Base-by-base conservation (phyloP, 2,888 invertebrate species). In the Apodemia duryi region DNA sequence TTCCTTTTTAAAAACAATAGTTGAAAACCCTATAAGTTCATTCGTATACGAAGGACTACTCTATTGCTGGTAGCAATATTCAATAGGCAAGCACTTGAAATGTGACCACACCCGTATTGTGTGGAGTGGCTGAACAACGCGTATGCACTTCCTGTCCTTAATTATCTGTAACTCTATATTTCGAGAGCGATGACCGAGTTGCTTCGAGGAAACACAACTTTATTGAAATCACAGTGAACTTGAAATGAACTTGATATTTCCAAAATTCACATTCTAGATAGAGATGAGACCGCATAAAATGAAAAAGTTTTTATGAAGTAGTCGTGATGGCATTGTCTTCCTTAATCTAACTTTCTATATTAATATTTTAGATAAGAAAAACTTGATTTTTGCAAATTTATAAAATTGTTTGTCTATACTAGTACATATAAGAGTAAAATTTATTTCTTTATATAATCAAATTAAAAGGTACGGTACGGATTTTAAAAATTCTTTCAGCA, bases 161-260 rank as follows among this genome's bases (percentile, higher is more conserved):
- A 74, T 76, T 76, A 74, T 71, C 70, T 71, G 73, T 74, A 71
- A 72, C 71, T 75, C 71, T 75, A 74, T 72, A 73, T 72, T 68
- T 46, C 32, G 57, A 57, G 32, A 57, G 57, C 57, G 32, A 57
- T 32, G 57, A 32, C 57, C 29, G 57, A 61, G 1, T 61, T 38
- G 57, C 61, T 61, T 43, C 32, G 54, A 32, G 10, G 57, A 32
- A 57, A 29, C 29, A 11, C 11, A 4, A 52, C 29, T 57, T 29
- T 32, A 57, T 32, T 32, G 29, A 57, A 57, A 57, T 57, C 32
- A 57, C 3, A 9, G 1, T 21, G 9, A 21, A 28, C 29, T 52
- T 21, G 21, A 21, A 21, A 3, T 29, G 2, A 28, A 21, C 7
- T n/a, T 41, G 21, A 28, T 52, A 21, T 28, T 28, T 52, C 52